phyloP scores from a whole-genome alignment of 2,113 vertebrate species.

The Aspidoscelis tigris region DNA sequence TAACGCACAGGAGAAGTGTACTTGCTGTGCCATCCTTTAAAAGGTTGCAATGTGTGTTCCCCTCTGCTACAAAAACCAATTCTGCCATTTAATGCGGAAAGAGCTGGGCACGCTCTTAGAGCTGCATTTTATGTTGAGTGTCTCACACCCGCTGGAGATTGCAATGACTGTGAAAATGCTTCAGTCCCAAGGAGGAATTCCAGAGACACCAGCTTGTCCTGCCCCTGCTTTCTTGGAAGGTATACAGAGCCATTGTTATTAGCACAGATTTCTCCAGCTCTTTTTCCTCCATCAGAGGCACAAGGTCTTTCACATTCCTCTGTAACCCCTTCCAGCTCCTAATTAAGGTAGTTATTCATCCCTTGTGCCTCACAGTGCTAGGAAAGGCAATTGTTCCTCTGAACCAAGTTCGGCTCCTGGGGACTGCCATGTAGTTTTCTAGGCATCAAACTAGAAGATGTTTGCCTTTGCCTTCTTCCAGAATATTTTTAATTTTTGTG shows the following conservation, averaged over 20 bases:
- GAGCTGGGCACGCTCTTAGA: constrained; percentile 20
- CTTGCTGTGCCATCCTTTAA: constrained; percentile 34
- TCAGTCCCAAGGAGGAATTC: not conserved
- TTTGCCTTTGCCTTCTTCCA: too few species aligned
- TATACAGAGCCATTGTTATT: not conserved
- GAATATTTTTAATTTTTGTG: too few species aligned
- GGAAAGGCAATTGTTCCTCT: too few species aligned
- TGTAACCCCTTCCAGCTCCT: not conserved
- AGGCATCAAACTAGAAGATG: too few species aligned
- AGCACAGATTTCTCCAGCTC: not conserved
- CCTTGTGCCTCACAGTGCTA: not conserved
- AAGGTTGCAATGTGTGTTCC: constrained; percentile 38
- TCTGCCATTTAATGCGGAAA: constrained; percentile 26
- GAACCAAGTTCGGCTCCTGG: too few species aligned
- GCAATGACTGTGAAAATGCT: constrained; percentile 31
- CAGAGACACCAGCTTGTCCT: not conserved
- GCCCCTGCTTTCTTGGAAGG: constrained; percentile 2
- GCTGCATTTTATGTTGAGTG: constrained; percentile 26
- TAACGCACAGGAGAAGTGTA: not conserved
- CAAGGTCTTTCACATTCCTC: not conserved
- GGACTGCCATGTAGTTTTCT: too few species aligned
- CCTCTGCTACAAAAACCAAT: constrained; percentile 26
- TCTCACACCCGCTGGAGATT: constrained; percentile 22
- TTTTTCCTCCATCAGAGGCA: not conserved
- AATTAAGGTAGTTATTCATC: not conserved